Evolutionary conservation across 2,888 invertebrate species (phyloP).

Genomic region (Oscheius sp.): DNA sequence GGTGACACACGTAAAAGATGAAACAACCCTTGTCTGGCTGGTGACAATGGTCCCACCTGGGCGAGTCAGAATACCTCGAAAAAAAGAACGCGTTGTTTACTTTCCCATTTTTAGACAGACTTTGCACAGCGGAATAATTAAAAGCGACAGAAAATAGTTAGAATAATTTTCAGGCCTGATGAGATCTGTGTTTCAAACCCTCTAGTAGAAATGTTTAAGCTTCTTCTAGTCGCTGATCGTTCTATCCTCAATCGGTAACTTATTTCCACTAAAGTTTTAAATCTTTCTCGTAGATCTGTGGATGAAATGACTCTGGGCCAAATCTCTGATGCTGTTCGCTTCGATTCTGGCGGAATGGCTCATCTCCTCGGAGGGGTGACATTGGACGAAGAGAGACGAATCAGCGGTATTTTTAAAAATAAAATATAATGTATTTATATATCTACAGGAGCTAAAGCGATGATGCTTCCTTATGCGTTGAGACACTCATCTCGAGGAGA

Average conservation of each 20-base stretch:
- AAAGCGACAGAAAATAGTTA: no score
- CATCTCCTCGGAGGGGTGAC: conserved; percentile 67
- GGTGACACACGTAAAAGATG: no score
- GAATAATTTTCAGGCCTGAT: conserved; percentile 54
- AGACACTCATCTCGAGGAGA: conserved; percentile 60
- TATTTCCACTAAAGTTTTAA: background rate
- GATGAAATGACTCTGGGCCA: conserved; percentile 66
- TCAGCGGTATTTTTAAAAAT: no score
- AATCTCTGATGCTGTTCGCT: conserved; percentile 61
- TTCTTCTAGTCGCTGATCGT: conserved; percentile 59
- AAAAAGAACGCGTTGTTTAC: no score
- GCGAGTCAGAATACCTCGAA: no score
- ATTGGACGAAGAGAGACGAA: conserved; percentile 56
- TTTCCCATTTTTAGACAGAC: background rate
- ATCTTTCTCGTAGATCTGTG: no score
- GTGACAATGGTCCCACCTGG: no score
- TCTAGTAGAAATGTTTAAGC: conserved; percentile 66
- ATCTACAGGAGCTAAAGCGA: conserved; percentile 68
- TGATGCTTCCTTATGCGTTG: conserved; percentile 68
- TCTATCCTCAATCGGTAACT: conserved; percentile 55
- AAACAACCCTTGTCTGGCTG: no score
- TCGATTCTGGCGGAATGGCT: conserved; percentile 63
- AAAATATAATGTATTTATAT: no score
- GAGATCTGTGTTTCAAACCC: conserved; percentile 69
- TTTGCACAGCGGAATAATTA: no score